Percentiles rank a stretch among this genome's conserved stretches.
Evolutionary conservation across 2,113 vertebrate species (phyloP).

Genomic region (Trinectes maculatus): DNA sequence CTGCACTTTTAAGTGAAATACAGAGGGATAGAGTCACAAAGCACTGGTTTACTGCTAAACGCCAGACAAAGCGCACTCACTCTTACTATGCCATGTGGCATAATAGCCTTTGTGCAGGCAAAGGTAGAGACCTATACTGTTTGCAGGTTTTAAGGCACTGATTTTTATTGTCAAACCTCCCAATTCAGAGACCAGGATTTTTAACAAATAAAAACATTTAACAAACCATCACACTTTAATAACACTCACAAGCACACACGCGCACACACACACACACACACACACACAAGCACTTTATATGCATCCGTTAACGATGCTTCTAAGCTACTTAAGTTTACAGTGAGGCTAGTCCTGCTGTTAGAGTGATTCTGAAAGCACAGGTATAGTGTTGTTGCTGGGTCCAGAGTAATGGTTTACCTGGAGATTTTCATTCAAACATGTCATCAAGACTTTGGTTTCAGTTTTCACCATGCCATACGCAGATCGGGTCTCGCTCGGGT

Average conservation of each 20-base stretch:
- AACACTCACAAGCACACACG: conserved; percentile 39
- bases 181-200: conserved; percentile 64
- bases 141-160: conserved; percentile 84
- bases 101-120: conserved; percentile 43
- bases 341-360: conserved; percentile 78
- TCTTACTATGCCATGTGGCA: conserved; percentile 23
- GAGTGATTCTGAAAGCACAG: conserved; percentile 80
- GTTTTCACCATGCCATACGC: conserved; percentile 59
- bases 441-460: conserved; percentile 82
- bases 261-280: conserved; percentile 26
- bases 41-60: conserved; percentile 50
- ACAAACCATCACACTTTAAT: conserved; percentile 48
- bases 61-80: conserved; percentile 51
- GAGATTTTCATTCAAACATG: conserved; percentile 76
- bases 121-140: conserved; percentile 51
- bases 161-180: conserved; percentile 61
- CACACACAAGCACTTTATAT: conserved; percentile 34
- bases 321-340: conserved; percentile 74
- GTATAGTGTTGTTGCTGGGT: conserved; percentile 87
- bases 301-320: conserved; percentile 66
- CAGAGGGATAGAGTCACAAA: conserved; percentile 61
- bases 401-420: conserved; percentile 82
- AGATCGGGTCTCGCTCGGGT: conserved; percentile 50
- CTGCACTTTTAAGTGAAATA: conserved; percentile 69
- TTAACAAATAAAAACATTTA: conserved; percentile 59